These are phyloP conservation scores for Anagrus nilaparvatae DNA, from an alignment of 1,140 invertebrate species.

Conservation along the genomic window DNA sequence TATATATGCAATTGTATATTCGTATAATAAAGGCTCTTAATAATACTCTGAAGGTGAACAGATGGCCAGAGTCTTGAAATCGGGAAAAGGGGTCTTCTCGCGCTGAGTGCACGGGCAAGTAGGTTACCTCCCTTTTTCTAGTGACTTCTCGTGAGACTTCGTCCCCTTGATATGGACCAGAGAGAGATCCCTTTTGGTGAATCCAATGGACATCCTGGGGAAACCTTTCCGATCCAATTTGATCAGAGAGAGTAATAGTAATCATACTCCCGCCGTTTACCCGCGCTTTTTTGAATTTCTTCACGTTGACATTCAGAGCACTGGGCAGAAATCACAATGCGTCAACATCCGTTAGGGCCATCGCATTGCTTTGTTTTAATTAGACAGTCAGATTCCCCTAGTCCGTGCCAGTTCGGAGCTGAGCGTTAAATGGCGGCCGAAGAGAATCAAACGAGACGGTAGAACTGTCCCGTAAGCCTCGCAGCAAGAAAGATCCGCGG, in stretches of 20 bases:
- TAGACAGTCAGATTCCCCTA: conserved; percentile 63
- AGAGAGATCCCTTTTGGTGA: too few relatives aligned
- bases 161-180: too few relatives aligned
- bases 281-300: conserved; percentile 58
- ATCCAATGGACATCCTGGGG: too few relatives aligned
- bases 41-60: too few relatives aligned
- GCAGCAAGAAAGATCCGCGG: conserved; percentile 31
- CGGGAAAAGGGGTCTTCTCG: too few relatives aligned
- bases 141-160: too few relatives aligned
- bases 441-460: conserved; percentile 20
- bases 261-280: conserved; percentile 72
- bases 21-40: too few relatives aligned
- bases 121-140: too few relatives aligned
- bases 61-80: too few relatives aligned
- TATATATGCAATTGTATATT: too few relatives aligned
- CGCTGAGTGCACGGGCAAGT: too few relatives aligned
- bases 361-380: conserved; percentile 77
- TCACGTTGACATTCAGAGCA: conserved; percentile 64
- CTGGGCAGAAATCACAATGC: conserved; percentile 69
- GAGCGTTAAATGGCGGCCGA: conserved; percentile 52
- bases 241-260: conserved; percentile 70
- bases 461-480: conserved; percentile 23
- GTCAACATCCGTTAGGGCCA: conserved; percentile 53
- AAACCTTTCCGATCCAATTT: too few relatives aligned
- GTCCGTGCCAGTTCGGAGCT: conserved; percentile 69